phyloP scores from a whole-genome alignment of 1,140 invertebrate genomes.

The Halyomorpha halys region DNA sequence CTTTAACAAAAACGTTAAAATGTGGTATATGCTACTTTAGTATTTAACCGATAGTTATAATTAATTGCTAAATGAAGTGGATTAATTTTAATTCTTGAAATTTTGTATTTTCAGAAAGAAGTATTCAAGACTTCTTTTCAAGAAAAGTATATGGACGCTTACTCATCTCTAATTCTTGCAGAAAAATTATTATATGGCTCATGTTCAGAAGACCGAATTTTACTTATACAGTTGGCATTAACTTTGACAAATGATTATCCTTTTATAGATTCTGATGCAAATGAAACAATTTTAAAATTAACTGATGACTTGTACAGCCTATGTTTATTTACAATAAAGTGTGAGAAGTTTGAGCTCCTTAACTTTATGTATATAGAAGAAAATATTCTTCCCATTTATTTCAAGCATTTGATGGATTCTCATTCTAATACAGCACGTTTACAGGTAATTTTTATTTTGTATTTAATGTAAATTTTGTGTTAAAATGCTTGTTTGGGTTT shows the following conservation, averaged over 20 bases:
- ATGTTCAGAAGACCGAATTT: constrained; percentile 49
- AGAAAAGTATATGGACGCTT: constrained; percentile 50
- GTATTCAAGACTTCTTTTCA: constrained; percentile 26
- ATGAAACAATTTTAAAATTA: constrained; percentile 41
- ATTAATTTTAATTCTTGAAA: not conserved
- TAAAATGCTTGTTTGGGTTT: too few species aligned
- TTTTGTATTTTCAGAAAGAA: not conserved
- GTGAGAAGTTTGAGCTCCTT: constrained; percentile 55
- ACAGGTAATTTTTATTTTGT: constrained; percentile 33
- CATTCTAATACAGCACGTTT: constrained; percentile 49
- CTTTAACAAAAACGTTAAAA: too few species aligned
- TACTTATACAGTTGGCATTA: constrained; percentile 55
- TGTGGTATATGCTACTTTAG: too few species aligned
- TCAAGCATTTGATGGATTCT: constrained; percentile 54
- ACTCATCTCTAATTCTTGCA: constrained; percentile 59
- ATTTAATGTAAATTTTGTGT: too few species aligned
- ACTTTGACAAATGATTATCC: constrained; percentile 49
- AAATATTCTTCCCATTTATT: constrained; percentile 63
- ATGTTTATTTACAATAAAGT: constrained; percentile 45
- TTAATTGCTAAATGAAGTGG: not conserved
- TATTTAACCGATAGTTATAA: not conserved
- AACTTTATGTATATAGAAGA: constrained; percentile 76
- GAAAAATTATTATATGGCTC: constrained; percentile 62
- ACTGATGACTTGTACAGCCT: constrained; percentile 53
- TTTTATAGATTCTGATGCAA: constrained; percentile 42